Base-by-base conservation (phyloP, 2,888 invertebrate genomes). In the Ophion slaviceki region DNA sequence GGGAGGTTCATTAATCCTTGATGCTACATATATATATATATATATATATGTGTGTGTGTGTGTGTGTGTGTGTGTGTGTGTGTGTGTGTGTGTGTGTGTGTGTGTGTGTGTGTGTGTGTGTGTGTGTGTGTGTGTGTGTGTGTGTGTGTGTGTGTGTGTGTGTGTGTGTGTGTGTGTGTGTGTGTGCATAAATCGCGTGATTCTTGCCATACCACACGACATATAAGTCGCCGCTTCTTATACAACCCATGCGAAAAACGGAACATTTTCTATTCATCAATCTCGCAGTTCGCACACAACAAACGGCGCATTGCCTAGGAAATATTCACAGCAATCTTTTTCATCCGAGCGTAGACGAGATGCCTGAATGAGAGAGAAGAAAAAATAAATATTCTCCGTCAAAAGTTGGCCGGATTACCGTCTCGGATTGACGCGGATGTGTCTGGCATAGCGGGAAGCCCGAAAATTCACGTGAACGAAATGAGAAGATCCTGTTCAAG, bases 1-100 rank as follows among this genome's bases (percentile, higher is more conserved):
- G 72, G 64, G 32, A 85, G 78, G 75, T 82, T 82, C 85, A 75
- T 85, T 82, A 82, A 78, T 85, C 78, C 74, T 78, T 68, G 62
- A 74, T 79, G 79, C 70, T 59, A 36, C 68, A 40, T 40, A 40
- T 40, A 40, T 40, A 40, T 32, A 4, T 32, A 24, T 24, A 24
- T 24, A 24, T 24, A 24, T 24, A 2, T 24, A 1, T 24, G 24
- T 24, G 24, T 24, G 24, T 24, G 24, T 24, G 24, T 24, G 24
- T 24, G 24, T 24, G 24, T 24, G 24, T 24, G 24, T 24, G 24
- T 24, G 24, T 24, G 24, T 24, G 24, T 24, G 24, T 24, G 24
- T 24, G 24, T 24, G 24, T 24, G 24, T 24, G 24, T 24, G 24
- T 24, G 24, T 24, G 24, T 24, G 24, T 1, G 24, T 1, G 24